These are phyloP conservation scores for Sinosuthora webbiana DNA, from an alignment of 2,113 vertebrate species.

Conservation along the genomic window DNA sequence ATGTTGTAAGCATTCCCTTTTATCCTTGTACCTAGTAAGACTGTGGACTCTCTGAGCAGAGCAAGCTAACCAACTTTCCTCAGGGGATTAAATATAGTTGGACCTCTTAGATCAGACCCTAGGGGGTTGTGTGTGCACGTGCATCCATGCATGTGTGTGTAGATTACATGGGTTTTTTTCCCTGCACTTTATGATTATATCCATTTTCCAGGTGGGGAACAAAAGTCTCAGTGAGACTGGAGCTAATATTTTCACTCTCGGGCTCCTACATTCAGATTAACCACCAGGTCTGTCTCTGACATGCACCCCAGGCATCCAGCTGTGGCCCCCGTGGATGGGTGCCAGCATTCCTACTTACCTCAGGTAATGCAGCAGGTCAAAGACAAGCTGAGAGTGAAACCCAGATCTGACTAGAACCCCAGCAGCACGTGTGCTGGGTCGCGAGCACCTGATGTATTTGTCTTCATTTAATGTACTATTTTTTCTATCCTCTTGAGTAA, in stretches of 20 bases:
- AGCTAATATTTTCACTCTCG: background rate
- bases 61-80: background rate
- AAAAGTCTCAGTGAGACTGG: background rate
- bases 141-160: rapidly evolving
- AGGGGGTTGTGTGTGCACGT: rapidly evolving
- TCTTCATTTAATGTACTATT: slow-evolving; percentile 43
- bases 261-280: background rate
- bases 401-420: background rate
- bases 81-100: background rate
- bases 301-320: background rate
- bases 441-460: background rate
- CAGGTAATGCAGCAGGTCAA: background rate
- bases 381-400: background rate
- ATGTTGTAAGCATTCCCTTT: background rate
- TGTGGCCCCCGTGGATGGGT: background rate
- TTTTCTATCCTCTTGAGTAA: slow-evolving; percentile 28
- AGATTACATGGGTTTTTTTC: rapidly evolving
- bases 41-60: background rate
- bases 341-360: background rate
- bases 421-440: background rate
- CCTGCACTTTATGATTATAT: background rate
- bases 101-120: background rate
- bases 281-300: background rate
- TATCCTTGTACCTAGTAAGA: background rate
- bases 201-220: background rate